A percentile compares a stretch with the other conserved stretches of the same genome.
These are phyloP conservation scores for Sebastes hubbsi DNA, from an alignment of 2,797 vertebrate species.

Conservation along the genomic window DNA sequence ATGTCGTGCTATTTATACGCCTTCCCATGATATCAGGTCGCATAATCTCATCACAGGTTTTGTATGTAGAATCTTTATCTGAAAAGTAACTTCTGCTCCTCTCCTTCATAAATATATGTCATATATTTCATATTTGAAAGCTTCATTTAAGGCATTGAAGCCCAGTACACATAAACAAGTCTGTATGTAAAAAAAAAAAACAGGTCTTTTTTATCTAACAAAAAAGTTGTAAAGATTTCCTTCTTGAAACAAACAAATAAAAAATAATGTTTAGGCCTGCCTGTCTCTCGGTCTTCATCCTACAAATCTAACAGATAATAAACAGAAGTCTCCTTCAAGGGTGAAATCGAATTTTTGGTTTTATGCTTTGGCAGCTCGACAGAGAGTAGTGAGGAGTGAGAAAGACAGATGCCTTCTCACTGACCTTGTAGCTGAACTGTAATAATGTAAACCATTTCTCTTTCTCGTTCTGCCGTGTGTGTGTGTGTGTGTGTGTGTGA, in stretches of 20 bases:
- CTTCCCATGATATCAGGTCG: too few relatives aligned
- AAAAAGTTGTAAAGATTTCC: not conserved
- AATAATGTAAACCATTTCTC: slow-evolving; percentile 52
- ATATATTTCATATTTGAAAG: not conserved
- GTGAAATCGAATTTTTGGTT: slow-evolving; percentile 31
- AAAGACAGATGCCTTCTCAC: slow-evolving; percentile 33
- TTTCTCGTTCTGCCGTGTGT: not conserved
- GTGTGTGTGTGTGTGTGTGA: not conserved
- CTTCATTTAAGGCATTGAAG: not conserved
- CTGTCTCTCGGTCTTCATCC: not conserved
- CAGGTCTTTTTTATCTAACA: not conserved
- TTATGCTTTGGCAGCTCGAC: slow-evolving; percentile 9
- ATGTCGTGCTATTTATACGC: too few relatives aligned
- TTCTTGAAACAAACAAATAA: not conserved
- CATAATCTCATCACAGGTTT: too few relatives aligned
- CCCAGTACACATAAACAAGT: not conserved
- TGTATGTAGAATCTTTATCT: not conserved
- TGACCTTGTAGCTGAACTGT: slow-evolving; percentile 52
- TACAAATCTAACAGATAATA: slow-evolving; percentile 22
- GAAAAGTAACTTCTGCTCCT: not conserved
- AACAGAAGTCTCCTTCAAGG: slow-evolving; percentile 25
- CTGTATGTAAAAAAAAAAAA: not conserved
- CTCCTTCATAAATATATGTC: not conserved
- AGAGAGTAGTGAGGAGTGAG: not conserved
- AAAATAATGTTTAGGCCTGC: too few relatives aligned